A percentile compares a stretch with the other conserved stretches of the same genome.
Evolutionary conservation across 2,797 vertebrate species (phyloP).

Genomic region (Pseudochirops corinnae): DNA sequence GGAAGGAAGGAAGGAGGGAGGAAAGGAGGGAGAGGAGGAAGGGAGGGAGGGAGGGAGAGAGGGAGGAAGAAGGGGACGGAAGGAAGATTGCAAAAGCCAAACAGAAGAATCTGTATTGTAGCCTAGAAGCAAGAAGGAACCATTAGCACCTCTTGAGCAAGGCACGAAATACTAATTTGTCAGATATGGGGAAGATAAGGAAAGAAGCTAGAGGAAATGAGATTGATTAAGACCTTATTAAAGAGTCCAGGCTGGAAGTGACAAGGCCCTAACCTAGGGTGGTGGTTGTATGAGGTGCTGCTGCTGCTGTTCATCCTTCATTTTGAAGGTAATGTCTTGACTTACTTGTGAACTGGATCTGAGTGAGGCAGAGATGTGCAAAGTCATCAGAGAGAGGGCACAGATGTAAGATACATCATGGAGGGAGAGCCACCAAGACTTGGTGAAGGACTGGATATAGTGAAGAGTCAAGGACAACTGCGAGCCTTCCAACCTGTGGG

Average conservation of each 20-base stretch:
- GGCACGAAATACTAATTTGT: neutral
- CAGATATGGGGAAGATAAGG: neutral
- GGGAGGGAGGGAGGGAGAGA: too few species aligned
- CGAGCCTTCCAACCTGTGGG: neutral
- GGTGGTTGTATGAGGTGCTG: neutral
- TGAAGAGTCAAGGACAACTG: neutral
- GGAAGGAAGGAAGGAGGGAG: neutral
- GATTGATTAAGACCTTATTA: neutral
- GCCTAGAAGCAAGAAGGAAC: neutral
- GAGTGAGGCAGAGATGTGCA: neutral
- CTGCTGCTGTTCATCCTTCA: neutral
- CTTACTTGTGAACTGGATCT: neutral
- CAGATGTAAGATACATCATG: neutral
- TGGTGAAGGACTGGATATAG: neutral
- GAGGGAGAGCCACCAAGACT: neutral
- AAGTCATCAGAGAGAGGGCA: neutral
- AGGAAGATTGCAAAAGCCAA: neutral
- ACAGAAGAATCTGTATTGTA: neutral
- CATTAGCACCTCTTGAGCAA: neutral
- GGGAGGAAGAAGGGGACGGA: neutral
- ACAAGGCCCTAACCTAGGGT: neutral
- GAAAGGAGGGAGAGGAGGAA: rapidly evolving
- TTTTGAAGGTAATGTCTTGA: neutral
- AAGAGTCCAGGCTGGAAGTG: neutral
- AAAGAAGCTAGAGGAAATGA: neutral